Base-by-base conservation (phyloP, 2,888 invertebrate species). In the Aspidiotus destructor region DNA sequence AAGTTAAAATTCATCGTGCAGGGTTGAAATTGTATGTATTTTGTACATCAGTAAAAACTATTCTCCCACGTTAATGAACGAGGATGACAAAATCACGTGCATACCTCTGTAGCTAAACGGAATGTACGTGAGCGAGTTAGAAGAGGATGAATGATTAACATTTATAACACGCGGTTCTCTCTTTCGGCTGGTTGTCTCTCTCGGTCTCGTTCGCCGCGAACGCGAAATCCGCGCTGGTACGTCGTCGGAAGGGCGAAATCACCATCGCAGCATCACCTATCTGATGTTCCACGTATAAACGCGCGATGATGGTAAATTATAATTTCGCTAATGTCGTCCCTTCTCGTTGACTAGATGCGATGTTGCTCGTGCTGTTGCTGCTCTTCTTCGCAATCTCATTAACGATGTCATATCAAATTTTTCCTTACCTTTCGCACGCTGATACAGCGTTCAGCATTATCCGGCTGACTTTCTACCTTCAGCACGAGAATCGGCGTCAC, bases 351-450 rank as follows among this genome's bases (percentile, higher is more conserved):
- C 16, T 9, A 16, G 16, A 9, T 9, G 9, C 9, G 15, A 9
- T 9, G 16, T n/a, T n/a, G 55, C 55, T n/a, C 16, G 11, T 11
- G 16, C 11, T 17, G 8, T 17, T 40, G n/a, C 28, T 28, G 13
- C 8, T 58, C 40, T 40, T 58, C 28, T 40, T 40, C 28, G 11
- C 16, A 58, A 58, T 58, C 58, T 58, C 58, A 58, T 58, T 58
- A 58, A 40, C 58, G 40, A 58, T 58, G 58, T 58, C 58, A 58
- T 58, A 58, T 58, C 58, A 58, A 40, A 58, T 58, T 58, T 58
- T 58, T 58, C 58, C 17, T 55, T 16, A n/a, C n/a, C 11, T n/a
- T 11, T 11, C 48, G 10, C n/a, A 48, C 48, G n/a, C 11, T 13
- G 48, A 48, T 11, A 48, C 48, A 48, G 11, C 11, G 48, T 48